Evolutionary conservation across 2,113 vertebrate species (phyloP).

Genomic region (Psittacula cyanocephala): DNA sequence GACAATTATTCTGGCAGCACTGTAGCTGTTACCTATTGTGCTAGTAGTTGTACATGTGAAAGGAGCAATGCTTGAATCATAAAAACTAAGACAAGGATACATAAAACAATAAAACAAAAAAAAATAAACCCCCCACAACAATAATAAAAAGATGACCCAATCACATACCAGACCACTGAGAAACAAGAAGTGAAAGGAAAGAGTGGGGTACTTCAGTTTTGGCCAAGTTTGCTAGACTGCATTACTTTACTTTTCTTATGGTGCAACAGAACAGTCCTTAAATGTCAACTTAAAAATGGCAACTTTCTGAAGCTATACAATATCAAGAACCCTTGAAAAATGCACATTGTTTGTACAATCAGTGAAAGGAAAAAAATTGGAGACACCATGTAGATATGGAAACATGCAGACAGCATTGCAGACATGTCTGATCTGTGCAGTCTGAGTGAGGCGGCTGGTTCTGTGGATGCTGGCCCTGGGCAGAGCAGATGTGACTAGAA

Average conservation of each 20-base stretch:
- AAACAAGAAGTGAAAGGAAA: background rate
- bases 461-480: background rate
- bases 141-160: background rate
- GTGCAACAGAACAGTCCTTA: background rate
- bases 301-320: background rate
- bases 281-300: background rate
- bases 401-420: background rate
- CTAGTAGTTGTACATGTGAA: background rate
- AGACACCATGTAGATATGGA: background rate
- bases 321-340: background rate
- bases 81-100: background rate
- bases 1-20: background rate
- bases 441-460: background rate
- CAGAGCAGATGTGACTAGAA: background rate
- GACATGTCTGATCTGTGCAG: background rate
- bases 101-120: background rate
- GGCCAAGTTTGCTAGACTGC: background rate
- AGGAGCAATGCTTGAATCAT: background rate
- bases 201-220: background rate
- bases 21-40: background rate
- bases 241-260: background rate
- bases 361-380: too few species aligned
- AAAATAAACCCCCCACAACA: background rate
- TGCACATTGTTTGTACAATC: accelerated
- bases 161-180: background rate